A percentile compares a stretch with the other conserved stretches of the same genome.
These are phyloP conservation scores for Machaerirhynchus nigripectus DNA, from an alignment of 2,113 vertebrate genomes.

Conservation along the genomic window DNA sequence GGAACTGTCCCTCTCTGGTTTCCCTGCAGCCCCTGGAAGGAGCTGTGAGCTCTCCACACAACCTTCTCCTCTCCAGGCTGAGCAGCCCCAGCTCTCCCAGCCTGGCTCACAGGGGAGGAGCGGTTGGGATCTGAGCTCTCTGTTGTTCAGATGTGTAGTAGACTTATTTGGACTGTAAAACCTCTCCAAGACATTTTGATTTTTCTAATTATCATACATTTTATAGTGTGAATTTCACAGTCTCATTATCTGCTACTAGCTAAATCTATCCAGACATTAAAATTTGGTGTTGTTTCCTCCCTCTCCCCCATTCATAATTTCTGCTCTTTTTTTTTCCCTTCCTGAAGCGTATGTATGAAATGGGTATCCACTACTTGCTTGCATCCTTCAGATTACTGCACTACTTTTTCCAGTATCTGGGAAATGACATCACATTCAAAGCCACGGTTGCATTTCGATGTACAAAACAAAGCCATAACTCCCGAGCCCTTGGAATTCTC, in stretches of 20 bases:
- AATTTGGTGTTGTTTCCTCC: not conserved
- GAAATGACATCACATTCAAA: not conserved
- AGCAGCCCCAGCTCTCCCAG: not conserved
- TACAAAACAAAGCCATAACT: not conserved
- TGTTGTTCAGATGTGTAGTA: not conserved
- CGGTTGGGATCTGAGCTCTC: not conserved
- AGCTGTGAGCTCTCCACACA: not conserved
- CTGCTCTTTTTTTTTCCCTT: not conserved
- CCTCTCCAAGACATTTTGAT: not conserved
- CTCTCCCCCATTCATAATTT: not conserved
- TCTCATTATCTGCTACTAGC: conserved; percentile 3
- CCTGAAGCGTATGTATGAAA: not conserved
- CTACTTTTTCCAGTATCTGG: not conserved
- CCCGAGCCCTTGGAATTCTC: not conserved
- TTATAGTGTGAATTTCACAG: not conserved
- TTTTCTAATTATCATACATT: not conserved
- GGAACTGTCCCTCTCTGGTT: not conserved
- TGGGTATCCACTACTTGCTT: not conserved
- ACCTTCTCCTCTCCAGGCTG: not conserved
- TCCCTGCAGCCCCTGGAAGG: not conserved
- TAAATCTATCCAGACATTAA: not conserved
- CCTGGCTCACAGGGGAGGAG: not conserved
- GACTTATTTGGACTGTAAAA: not conserved
- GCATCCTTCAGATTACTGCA: not conserved
- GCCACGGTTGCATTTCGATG: not conserved